A percentile compares a stretch with the other conserved stretches of the same genome.
phyloP scores from a whole-genome alignment of 2,888 invertebrate genomes.

The Epirrita christyi region DNA sequence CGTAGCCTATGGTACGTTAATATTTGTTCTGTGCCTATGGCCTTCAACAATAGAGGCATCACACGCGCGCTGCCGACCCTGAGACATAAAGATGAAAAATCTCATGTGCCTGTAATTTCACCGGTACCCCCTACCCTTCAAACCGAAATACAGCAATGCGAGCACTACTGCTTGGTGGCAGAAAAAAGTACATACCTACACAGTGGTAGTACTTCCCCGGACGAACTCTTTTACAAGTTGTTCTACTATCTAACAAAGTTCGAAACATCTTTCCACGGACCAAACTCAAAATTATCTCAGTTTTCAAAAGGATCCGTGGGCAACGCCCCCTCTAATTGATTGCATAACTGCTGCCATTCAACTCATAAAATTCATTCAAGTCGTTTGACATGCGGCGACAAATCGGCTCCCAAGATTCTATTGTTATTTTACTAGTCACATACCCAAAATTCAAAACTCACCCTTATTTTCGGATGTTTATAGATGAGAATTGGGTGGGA shows the following conservation, averaged over 20 bases:
- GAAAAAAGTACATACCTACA: no score
- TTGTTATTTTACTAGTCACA: constrained; percentile 40
- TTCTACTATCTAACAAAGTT: constrained; percentile 2
- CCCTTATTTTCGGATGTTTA: not conserved
- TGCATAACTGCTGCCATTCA: constrained; percentile 73
- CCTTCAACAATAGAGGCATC: no score
- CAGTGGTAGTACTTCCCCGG: no score
- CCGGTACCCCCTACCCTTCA: no score
- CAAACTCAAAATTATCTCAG: constrained; percentile 38
- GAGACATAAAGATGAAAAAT: no score
- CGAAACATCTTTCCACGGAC: constrained; percentile 1
- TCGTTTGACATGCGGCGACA: constrained; percentile 77
- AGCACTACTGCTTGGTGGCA: no score
- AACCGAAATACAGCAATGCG: no score
- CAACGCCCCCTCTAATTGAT: constrained; percentile 78
- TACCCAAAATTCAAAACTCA: not conserved
- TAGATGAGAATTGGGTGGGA: not conserved
- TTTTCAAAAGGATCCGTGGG: constrained; percentile 49
- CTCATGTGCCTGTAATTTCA: no score
- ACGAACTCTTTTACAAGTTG: no score
- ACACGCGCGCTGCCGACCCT: no score
- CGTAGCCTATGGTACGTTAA: no score
- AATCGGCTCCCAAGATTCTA: constrained; percentile 62
- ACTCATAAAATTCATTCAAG: constrained; percentile 58
- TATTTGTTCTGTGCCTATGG: no score